Evolutionary conservation across 2,888 invertebrate species (phyloP).

Genomic region (Hemaris fuciformis): DNA sequence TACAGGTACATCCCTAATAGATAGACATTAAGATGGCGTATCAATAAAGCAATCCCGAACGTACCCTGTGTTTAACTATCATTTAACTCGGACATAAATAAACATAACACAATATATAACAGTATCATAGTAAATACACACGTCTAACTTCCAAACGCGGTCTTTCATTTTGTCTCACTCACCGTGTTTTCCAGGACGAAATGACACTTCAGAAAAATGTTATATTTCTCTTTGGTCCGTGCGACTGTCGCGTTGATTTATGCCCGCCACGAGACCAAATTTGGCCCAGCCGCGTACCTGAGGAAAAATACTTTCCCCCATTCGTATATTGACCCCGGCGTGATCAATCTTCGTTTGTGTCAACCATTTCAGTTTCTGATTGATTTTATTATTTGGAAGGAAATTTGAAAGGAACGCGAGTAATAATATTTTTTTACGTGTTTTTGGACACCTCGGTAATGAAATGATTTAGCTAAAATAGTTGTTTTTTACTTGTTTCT

Average conservation of each 20-base stretch:
- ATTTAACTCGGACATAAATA: too few species aligned
- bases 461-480: too few species aligned
- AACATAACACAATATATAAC: too few species aligned
- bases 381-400: constrained; percentile 5
- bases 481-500: too few species aligned
- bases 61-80: too few species aligned
- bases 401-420: not conserved
- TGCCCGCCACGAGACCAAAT: constrained; percentile 24
- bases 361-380: not conserved
- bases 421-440: not conserved
- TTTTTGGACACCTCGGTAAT: not conserved
- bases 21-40: too few species aligned
- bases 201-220: constrained; percentile 32
- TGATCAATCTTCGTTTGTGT: constrained; percentile 46
- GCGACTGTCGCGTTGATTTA: constrained; percentile 64
- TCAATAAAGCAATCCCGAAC: too few species aligned
- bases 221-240: constrained; percentile 47
- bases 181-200: constrained; percentile 16
- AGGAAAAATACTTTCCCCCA: constrained; percentile 46
- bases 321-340: constrained; percentile 32
- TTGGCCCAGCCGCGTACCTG: constrained; percentile 38
- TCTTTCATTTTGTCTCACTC: not conserved
- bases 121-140: too few species aligned
- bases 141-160: not conserved
- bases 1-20: too few species aligned